Evolutionary conservation across 2,888 invertebrate species (phyloP).

Genomic region (Hemithea aestivaria): DNA sequence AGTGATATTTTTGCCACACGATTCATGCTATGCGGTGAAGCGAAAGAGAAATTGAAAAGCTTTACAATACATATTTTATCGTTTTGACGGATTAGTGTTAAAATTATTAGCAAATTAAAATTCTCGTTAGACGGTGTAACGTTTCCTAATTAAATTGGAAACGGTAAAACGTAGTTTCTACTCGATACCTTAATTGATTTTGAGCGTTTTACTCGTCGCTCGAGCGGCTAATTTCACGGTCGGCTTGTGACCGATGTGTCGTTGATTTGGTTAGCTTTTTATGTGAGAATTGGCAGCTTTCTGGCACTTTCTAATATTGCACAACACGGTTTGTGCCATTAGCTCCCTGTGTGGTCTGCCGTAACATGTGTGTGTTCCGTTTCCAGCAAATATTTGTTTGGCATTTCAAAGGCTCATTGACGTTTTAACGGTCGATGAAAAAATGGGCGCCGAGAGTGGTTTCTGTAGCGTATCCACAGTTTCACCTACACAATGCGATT

Average conservation of each 20-base stretch:
- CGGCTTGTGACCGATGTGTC: constrained; percentile 54
- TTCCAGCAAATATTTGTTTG: constrained; percentile 67
- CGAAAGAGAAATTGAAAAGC: constrained; percentile 1
- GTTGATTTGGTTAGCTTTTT: constrained; percentile 59
- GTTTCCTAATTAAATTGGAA: constrained; percentile 4
- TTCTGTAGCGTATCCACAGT: constrained; percentile 24
- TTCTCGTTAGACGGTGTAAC: no score
- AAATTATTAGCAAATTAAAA: no score
- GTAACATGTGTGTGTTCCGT: constrained; percentile 65
- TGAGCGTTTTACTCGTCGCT: constrained; percentile 33
- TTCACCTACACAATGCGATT: constrained; percentile 43
- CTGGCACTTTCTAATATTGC: constrained; percentile 55
- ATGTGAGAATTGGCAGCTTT: constrained; percentile 52
- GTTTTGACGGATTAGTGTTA: no score
- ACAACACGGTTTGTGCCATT: constrained; percentile 44
- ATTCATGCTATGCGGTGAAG: constrained; percentile 11
- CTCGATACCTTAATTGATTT: constrained; percentile 52
- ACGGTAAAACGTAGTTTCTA: constrained; percentile 15
- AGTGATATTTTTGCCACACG: constrained; percentile 39
- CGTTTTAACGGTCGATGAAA: constrained; percentile 59
- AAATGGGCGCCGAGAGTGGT: constrained; percentile 50
- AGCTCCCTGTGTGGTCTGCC: constrained; percentile 67
- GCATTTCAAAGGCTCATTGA: constrained; percentile 68
- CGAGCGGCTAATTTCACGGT: constrained; percentile 66
- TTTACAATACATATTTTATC: no score